A percentile compares a stretch with the other conserved stretches of the same genome.
phyloP scores from a whole-genome alignment of 2,797 vertebrate genomes.

The Sphenopsis melanotis region DNA sequence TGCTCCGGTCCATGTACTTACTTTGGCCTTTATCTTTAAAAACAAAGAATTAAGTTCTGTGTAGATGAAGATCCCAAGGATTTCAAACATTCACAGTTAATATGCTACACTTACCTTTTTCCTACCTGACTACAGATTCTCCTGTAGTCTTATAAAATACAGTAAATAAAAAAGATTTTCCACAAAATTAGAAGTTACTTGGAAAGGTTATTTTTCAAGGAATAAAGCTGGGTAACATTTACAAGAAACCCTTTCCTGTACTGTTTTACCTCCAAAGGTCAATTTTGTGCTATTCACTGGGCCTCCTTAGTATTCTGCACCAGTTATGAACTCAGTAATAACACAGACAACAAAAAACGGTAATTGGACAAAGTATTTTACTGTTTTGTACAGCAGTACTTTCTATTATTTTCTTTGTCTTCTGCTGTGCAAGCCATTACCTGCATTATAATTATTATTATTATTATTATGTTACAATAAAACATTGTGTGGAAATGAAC shows the following conservation, averaged over 20 bases:
- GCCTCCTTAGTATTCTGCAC: neutral
- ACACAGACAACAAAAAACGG: neutral
- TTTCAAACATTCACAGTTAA: neutral
- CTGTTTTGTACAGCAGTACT: neutral
- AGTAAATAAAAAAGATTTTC: neutral
- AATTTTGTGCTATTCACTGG: neutral
- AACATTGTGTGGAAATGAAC: neutral
- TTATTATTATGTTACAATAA: neutral
- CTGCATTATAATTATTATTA: neutral
- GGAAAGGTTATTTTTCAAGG: neutral
- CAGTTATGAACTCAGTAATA: neutral
- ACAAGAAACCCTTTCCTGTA: neutral
- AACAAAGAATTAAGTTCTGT: neutral
- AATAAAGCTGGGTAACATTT: neutral
- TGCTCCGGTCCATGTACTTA: neutral
- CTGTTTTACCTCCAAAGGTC: neutral
- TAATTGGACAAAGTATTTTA: neutral
- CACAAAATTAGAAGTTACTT: neutral
- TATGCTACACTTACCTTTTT: neutral
- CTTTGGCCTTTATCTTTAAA: neutral
- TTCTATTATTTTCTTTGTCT: neutral
- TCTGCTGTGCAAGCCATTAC: fast-evolving
- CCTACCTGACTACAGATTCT: neutral
- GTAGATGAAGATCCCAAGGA: neutral
- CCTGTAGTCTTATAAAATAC: neutral